Base-by-base conservation (phyloP, 2,888 invertebrate genomes). In the Trimorus sp. region DNA sequence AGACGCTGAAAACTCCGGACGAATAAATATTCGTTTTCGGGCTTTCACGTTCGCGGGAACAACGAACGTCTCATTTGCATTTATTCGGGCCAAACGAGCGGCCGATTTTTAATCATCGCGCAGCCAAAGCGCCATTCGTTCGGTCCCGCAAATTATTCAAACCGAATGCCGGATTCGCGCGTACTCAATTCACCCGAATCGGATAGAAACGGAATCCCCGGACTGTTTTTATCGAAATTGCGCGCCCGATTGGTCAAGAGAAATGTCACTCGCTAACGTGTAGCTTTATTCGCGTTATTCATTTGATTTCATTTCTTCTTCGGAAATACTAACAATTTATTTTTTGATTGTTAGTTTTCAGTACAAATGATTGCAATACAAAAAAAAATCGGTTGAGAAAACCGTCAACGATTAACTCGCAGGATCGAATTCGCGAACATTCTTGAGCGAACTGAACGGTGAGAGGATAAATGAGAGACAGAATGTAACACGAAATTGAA, bases 401-500 rank as follows among this genome's bases (percentile, higher is more conserved):
- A 26, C 4, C 26, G 26, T 26, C 4, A 26, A 26, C 26, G 26
- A 26, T 26, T 26, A 26, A 26, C 1, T 4, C 26, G 26, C 26
- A 4, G 26, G 4, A 26, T 26, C 26, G 4, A 4, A 26, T 26
- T 26, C 4, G 26, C 26, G 26, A 49, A n/a, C 7, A 49, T n/a
- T 49, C n/a, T 49, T 49, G n/a, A 15, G 8, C 6, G 26, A 66
- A 54, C 40, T 45, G 26, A 48, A 56, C 37, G 56, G 45, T 12
- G 7, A 2, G 51, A 12, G 58, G 38, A 48, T 16, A 69, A 70
- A 26, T 26, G 40, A 69, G 37, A 69, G 58, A 69, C 26, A 69
- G 15, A 58, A 12, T n/a, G 6, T 51, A 71, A 54, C 62, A 42
- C 42, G 69, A 71, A 59, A 78, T 71, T 78, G 53, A 65, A 65